Conservation (phyloP, 2,113 vertebrate species). For the Rhegmatorhina hoffmannsi region DNA sequence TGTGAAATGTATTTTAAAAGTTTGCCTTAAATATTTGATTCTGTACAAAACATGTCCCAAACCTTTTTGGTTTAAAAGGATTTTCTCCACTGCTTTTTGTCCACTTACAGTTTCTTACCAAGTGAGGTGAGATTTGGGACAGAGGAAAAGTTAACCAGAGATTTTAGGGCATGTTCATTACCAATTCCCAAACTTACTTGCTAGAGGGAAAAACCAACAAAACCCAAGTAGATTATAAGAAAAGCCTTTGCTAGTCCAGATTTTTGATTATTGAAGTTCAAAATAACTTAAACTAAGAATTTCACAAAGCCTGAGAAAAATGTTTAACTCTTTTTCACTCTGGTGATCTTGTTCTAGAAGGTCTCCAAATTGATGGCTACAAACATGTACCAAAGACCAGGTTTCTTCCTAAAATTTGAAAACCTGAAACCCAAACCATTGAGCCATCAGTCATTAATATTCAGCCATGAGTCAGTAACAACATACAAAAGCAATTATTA, state of each 20-base stretch:
- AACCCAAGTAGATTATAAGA: neutral
- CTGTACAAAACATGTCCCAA: neutral
- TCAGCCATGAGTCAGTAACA: neutral
- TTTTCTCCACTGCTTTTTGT: neutral
- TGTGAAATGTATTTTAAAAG: neutral
- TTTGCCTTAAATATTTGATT: neutral
- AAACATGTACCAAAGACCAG: neutral
- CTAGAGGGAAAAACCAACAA: neutral
- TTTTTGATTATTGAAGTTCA: neutral
- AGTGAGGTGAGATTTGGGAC: neutral
- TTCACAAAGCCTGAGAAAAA: neutral
- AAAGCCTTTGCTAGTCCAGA: neutral
- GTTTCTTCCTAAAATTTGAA: neutral
- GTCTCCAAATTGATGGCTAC: neutral
- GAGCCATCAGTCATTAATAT: neutral
- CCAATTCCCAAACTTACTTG: neutral
- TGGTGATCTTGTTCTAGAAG: neutral
- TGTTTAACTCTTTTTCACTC: neutral
- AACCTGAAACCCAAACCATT: neutral
- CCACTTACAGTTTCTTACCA: neutral
- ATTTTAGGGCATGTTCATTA: neutral
- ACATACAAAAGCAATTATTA: neutral
- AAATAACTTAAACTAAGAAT: neutral
- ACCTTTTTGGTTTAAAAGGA: neutral
- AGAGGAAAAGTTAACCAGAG: neutral